Evolutionary conservation across 2,888 invertebrate genomes (phyloP).

Genomic region (Coremacera marginata): DNA sequence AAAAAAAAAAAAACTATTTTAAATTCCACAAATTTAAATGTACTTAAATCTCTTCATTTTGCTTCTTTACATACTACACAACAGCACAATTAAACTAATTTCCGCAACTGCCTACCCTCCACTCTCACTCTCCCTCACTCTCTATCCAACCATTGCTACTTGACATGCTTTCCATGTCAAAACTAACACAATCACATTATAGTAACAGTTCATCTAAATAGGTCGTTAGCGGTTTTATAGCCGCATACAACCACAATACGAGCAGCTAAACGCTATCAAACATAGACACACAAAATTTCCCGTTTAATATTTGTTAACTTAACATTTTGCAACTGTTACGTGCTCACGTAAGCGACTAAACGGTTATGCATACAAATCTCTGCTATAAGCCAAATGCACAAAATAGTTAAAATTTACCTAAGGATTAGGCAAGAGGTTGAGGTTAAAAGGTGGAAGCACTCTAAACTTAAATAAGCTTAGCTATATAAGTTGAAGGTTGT

Average conservation of each 20-base stretch:
- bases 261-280: slow-evolving; percentile 15
- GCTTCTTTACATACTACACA: no score
- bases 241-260: neutral
- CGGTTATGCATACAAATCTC: slow-evolving; percentile 4
- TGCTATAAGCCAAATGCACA: neutral
- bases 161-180: slow-evolving; percentile 26
- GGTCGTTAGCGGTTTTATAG: slow-evolving; percentile 28
- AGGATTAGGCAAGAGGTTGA: neutral
- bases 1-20: no score
- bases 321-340: neutral
- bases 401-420: neutral
- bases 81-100: no score
- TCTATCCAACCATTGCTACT: slow-evolving; percentile 9
- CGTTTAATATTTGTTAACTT: neutral
- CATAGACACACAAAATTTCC: neutral
- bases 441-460: neutral
- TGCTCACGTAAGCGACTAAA: slow-evolving; percentile 22
- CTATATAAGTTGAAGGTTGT: no score
- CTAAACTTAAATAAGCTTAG: neutral
- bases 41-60: no score
- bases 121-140: neutral
- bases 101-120: neutral
- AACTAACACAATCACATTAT: slow-evolving; percentile 28
- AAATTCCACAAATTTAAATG: no score
- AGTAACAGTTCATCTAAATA: slow-evolving; percentile 20